Evolutionary conservation across 1,140 invertebrate species (phyloP), one percentile per base, ranked within the genome.

Genomic region (Rhopalosiphum maidis): DNA sequence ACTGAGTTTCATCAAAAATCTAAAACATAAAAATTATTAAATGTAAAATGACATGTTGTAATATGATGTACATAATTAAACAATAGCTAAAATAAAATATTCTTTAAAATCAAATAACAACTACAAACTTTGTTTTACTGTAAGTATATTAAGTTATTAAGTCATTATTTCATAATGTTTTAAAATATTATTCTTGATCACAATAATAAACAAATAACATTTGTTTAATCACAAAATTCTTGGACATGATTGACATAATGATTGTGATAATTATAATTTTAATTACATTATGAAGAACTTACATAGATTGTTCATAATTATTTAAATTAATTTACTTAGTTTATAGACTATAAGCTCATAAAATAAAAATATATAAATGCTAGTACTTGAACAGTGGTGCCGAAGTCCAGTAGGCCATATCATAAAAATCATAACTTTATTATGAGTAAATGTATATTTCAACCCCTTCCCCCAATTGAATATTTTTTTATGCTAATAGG

Each of bases 1-100:
- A 96, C 99, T 99, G 48, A 99, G 96, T 96, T 99, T 99, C 99
- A 99, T 99, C 94, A 99, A 96, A 98, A 99, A 99, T 95, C 99
- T 98, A 93, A 95, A 95, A 95, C 15, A 94, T 86, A 94, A n/a
- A 54, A 91, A 91, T 22, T 25, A 37, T 55, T 35, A 0, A 89
- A 89, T 51, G 60, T n/a, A 46, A 46, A 21, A 21, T 87, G 1
- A 35, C 5, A 18, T 77, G 68, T 77, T 18, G 15, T 51, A 87
- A 87, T 46, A 30, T 43, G 7, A 15, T 9, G 23, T 30, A 48
- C 5, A 7, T 0, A 15, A 48, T 7, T 87, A 23, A 41, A 86
- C 23, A 43, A 23, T 41, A 83, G 25, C 21, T 9, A 85, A 85
- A 41, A 43, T 68, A 43, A 8, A 85, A 86, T 86, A 43, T 25